Base-by-base conservation (phyloP, 2,888 invertebrate genomes). In the Leptinotarsa rubiginosa region DNA sequence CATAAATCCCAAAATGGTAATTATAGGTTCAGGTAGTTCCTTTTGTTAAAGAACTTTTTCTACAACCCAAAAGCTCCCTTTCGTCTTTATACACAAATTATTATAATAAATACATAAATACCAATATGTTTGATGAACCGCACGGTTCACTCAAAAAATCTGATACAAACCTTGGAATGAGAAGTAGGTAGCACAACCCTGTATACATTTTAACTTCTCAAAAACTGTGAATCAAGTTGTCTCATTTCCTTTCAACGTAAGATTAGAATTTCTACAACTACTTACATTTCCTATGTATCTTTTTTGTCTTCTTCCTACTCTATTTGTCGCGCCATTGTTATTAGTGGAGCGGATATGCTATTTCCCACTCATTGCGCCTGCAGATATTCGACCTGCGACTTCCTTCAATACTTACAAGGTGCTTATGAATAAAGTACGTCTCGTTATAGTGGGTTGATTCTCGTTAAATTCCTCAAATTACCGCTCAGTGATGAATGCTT, bases 341-440 rank as follows among this genome's bases (percentile, higher is more conserved):
- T 56, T 62, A 56, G 56, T 71, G 25, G 31, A 72, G 59, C 75
- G 71, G 71, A 75, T 71, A 75, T 75, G 72, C 69, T 52, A 49
- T 75, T 65, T 69, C 72, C 72, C 72, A 71, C 72, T 71, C 66
- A 56, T 22, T 54, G 69, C 69, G 69, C 68, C 71, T 59, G 69
- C 65, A 69, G 65, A 65, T 68, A 72, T 72, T 72, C 47, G 65
- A 74, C 56, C 73, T 74, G 59, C 68, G 70, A 74, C 73, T 65
- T 62, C 62, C 62, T 62, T 31, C 41, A 62, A 62, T 18, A n/a
- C 31, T 31, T 16, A 62, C 62, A 62, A 62, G n/a, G 25, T 31
- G 25, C 62, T 31, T 62, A 7, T 1, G 22, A 22, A 20, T 20
- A 56, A 56, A 22, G 56, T 22, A 22, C 56, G 13, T 18, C 52